Evolutionary conservation across 2,888 invertebrate species (phyloP).

Genomic region (Mactromeris polynyma): DNA sequence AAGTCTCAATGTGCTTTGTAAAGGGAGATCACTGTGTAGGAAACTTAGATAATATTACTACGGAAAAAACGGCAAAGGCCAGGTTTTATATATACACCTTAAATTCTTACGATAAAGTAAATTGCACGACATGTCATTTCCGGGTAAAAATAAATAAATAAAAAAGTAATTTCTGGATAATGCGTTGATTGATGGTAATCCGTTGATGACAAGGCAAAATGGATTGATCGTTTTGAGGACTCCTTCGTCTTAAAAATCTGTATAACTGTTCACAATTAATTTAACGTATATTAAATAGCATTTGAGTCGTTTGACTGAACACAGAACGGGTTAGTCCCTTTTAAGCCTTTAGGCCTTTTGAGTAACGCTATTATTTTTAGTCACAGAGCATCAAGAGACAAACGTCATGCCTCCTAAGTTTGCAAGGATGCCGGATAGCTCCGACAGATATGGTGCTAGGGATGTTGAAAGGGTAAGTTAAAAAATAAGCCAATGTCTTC

Average conservation of each 20-base stretch:
- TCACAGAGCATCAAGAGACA: no score
- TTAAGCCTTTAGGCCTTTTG: neutral
- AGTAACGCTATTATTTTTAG: neutral
- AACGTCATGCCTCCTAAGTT: slow-evolving; percentile 84
- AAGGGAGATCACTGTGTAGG: no score
- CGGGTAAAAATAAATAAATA: neutral
- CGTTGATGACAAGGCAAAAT: neutral
- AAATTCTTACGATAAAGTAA: neutral
- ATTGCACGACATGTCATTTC: slow-evolving; percentile 20
- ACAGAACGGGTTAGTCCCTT: neutral
- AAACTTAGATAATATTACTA: no score
- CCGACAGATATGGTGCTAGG: slow-evolving; percentile 72
- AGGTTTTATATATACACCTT: neutral
- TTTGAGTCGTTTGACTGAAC: neutral
- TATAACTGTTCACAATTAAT: neutral
- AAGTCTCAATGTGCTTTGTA: no score
- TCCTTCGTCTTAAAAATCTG: neutral
- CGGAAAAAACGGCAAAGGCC: neutral
- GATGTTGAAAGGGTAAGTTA: slow-evolving; percentile 77
- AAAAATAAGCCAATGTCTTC: no score
- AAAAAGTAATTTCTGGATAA: neutral
- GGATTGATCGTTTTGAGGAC: neutral
- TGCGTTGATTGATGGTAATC: neutral
- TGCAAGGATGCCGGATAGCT: slow-evolving; percentile 75
- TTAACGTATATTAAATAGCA: no score